A percentile compares a stretch with the other conserved stretches of the same genome.
These are phyloP conservation scores for Bettongia penicillata DNA, from an alignment of 2,113 vertebrate genomes.

Conservation along the genomic window DNA sequence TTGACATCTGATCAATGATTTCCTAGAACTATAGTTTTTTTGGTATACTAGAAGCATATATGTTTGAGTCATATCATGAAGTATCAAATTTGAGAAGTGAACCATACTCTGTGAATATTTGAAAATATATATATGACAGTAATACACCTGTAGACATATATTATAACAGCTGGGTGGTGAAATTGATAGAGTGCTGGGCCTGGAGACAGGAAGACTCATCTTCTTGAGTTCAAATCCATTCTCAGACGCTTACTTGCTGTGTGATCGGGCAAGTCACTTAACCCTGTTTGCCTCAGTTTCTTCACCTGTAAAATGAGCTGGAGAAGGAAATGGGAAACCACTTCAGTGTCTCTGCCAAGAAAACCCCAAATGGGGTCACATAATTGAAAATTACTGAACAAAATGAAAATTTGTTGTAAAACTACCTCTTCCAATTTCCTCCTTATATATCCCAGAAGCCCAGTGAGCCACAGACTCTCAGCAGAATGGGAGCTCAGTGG, in stretches of 20 bases:
- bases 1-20: background rate
- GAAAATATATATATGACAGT: background rate
- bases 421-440: background rate
- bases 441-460: background rate
- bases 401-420: background rate
- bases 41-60: too few species aligned
- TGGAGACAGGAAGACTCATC: background rate
- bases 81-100: background rate
- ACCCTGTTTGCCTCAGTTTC: background rate
- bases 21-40: background rate
- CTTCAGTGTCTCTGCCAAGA: background rate
- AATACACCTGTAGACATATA: background rate
- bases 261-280: background rate
- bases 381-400: background rate
- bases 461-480: background rate
- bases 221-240: background rate
- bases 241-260: background rate
- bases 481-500: background rate
- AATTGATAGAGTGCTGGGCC: too few species aligned
- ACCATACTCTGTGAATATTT: background rate
- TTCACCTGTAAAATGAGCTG: too few species aligned
- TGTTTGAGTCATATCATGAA: background rate
- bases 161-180: background rate
- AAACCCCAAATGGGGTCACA: background rate
- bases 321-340: background rate